These are phyloP conservation scores for Vesta saturnalis DNA, from an alignment of 2,888 invertebrate genomes.

Conservation along the genomic window DNA sequence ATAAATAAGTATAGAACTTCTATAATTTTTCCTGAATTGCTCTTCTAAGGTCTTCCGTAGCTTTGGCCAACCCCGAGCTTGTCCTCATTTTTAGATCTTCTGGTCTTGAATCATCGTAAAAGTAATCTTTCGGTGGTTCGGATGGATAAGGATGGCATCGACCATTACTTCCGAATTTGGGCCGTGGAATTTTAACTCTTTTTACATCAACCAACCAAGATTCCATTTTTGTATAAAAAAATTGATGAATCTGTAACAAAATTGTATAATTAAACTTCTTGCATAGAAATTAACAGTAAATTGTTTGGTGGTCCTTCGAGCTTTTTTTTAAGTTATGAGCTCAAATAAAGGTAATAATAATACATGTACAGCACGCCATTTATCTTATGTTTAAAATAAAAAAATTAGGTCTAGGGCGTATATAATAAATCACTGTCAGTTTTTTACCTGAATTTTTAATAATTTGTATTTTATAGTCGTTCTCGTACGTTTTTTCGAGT, in stretches of 20 bases:
- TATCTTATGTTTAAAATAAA: background rate
- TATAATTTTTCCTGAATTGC: constrained; percentile 82
- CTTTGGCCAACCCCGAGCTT: constrained; percentile 67
- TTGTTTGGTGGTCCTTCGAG: too few relatives aligned
- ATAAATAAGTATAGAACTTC: constrained; percentile 48
- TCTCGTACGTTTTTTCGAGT: too few relatives aligned
- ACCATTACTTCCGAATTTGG: constrained; percentile 75
- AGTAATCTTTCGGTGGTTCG: constrained; percentile 82
- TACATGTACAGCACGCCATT: too few relatives aligned
- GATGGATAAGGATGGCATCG: constrained; percentile 68
- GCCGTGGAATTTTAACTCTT: constrained; percentile 83
- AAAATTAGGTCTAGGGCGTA: constrained; percentile 2
- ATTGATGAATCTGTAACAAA: constrained; percentile 2
- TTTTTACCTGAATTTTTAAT: too few relatives aligned
- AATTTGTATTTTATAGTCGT: too few relatives aligned
- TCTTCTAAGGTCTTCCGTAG: constrained; percentile 79
- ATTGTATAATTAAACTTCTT: background rate
- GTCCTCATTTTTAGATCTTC: constrained; percentile 66
- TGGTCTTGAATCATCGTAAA: constrained; percentile 67
- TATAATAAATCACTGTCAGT: background rate
- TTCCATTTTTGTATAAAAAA: constrained; percentile 70
- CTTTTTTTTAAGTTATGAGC: too few relatives aligned
- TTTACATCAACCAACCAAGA: constrained; percentile 87
- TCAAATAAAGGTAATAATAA: too few relatives aligned
- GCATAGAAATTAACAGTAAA: too few relatives aligned